Conservation (phyloP, 2,888 invertebrate genomes). For the Zaprionus lineosus region DNA sequence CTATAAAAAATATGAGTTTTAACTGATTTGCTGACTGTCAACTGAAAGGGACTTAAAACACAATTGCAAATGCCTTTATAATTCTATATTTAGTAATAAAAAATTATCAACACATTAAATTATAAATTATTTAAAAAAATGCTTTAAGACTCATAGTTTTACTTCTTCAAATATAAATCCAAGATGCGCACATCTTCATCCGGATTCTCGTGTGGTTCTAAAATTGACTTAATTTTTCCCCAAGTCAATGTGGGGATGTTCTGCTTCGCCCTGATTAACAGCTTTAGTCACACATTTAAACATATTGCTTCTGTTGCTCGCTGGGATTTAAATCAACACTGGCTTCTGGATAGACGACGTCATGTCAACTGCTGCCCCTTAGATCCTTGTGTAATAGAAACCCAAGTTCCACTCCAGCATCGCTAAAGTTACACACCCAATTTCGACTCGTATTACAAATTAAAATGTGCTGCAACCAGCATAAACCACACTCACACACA, state of each 20-base stretch:
- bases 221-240: not conserved
- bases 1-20: no score
- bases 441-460: conserved; percentile 79
- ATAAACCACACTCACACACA: conserved; percentile 2
- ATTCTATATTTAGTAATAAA: no score
- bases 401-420: conserved; percentile 64
- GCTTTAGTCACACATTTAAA: conserved; percentile 57
- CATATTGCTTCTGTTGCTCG: conserved; percentile 34
- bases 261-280: conserved; percentile 1
- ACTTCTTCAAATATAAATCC: no score
- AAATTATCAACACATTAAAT: no score
- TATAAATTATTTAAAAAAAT: no score
- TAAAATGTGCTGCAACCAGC: conserved; percentile 72
- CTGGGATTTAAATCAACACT: conserved; percentile 30
- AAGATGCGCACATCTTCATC: no score
- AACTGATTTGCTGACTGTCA: no score
- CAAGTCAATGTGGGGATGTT: not conserved
- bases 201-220: no score
- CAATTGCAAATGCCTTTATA: no score
- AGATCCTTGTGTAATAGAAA: conserved; percentile 71
- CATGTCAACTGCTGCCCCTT: conserved; percentile 19
- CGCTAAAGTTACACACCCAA: conserved; percentile 77
- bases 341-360: conserved; percentile 14
- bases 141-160: no score
- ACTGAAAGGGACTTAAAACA: no score